Base-by-base conservation (phyloP, 2,888 invertebrate species). In the Monoplex corrugatus region DNA sequence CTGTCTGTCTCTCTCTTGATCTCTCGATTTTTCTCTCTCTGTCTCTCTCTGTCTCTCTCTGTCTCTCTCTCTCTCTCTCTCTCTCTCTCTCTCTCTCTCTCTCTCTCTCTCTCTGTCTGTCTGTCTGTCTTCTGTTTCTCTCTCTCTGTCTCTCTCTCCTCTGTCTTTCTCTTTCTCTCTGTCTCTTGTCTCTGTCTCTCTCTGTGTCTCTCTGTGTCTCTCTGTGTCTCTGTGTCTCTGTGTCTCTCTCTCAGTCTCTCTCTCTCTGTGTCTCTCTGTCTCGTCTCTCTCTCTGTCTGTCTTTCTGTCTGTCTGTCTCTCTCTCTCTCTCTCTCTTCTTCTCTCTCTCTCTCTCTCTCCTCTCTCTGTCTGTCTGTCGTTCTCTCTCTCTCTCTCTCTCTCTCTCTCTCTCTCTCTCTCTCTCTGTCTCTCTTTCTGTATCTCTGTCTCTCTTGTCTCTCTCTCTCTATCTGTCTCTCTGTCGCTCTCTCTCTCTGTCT, bases 341-440 rank as follows among this genome's bases (percentile, higher is more conserved):
- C 32, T 72, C 72, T 72, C 72, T 72, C 72, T 72, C 35, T 72
- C 72, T 72, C 72, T 72, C 32, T 72, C 72, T 23, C 28, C 63
- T 63, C 63, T 63, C 63, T 63, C 63, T 63, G 23, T 63, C 72
- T 72, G 3, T 72, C 72, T 72, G 35, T 72, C 72, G 32, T 8
- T 72, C 35, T 72, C 72, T 72, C 32, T 72, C 72, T 72, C 32
- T 72, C 72, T 72, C 35, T 75, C 38, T 75, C 35, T 38, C 75
- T 38, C 2, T 75, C 75, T 35, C 0, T 35, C 35, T 35, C 35
- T 75, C 75, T 75, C 35, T 75, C 75, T 75, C 35, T 72, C 72
- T 72, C 32, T 72, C 72, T 16, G 8, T 32, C 16, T 16, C 16
- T 32, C 35, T 32, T 5, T 72, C 32, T 16, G 13, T 75, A 5